These are phyloP conservation scores for Arvicanthis niloticus DNA, from an alignment of 2,113 vertebrate genomes.

Conservation along the genomic window DNA sequence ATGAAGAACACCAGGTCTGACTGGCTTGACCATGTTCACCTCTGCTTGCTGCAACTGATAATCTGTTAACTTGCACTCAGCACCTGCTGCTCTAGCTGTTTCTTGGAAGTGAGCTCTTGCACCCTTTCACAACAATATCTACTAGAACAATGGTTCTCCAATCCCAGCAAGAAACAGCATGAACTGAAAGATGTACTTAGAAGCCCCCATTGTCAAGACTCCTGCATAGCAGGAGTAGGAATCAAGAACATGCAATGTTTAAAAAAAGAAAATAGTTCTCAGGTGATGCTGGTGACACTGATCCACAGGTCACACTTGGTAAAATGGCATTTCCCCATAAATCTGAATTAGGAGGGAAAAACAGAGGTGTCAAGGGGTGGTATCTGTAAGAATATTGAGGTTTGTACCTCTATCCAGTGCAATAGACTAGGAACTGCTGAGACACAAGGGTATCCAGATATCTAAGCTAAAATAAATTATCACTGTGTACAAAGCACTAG, in stretches of 20 bases:
- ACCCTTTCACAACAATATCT: neutral
- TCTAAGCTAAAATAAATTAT: neutral
- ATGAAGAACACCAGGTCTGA: neutral
- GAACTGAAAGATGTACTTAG: neutral
- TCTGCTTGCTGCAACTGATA: too few relatives aligned
- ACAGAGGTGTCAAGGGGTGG: neutral
- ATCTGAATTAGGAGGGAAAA: neutral
- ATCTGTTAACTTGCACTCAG: neutral
- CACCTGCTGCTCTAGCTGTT: neutral
- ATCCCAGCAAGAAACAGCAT: neutral
- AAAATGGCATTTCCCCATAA: neutral
- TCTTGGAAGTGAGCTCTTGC: neutral
- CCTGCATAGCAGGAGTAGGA: neutral
- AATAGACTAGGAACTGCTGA: neutral
- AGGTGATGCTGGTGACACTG: neutral
- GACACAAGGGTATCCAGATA: neutral
- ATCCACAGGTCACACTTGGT: neutral
- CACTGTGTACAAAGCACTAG: neutral
- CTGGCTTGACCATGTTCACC: fast-evolving
- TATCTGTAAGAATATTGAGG: neutral
- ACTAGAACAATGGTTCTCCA: neutral
- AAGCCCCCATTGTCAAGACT: neutral
- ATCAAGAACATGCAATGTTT: neutral
- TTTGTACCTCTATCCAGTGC: neutral
- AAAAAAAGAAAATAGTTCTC: neutral